Evolutionary conservation across 2,113 vertebrate species (phyloP), one percentile per base, ranked within the genome.

Genomic region (Mesembrinibis cayennensis): DNA sequence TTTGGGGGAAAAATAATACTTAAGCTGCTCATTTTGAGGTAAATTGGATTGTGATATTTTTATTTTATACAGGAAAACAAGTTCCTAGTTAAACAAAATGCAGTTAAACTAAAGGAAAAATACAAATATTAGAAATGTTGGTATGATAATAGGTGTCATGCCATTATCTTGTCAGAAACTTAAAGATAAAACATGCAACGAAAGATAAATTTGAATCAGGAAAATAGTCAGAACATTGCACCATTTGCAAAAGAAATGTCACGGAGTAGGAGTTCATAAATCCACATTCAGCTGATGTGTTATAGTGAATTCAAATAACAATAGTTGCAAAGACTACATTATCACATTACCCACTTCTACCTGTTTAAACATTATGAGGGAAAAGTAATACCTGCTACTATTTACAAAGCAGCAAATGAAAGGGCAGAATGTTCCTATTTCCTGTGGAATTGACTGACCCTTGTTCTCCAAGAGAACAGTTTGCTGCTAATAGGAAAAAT

Each of bases 401-500:
- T 95, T 95, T 95, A 85, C 66, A 82, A 91, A 91, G 65, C 62
- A 93, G 20, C 32, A 94, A 87, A 89, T 76, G 62, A 95, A 96
- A 93, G 81, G 83, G 58, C 89, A 94, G 53, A 94, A 85, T 47
- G 32, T 82, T 85, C 80, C 36, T 49, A 38, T 95, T 94, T 95
- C 77, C 85, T 77, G 53, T 40, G 81, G 76, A 96, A 89, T 56
- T 66, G 49, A 34, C 89, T 95, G 89, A 82, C 91, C 84, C 89
- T 91, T 89, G 53, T 47, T 93, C 87, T 97, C 61, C 47, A 95
- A 84, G 65, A 87, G 97, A 96, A 72, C 83, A 91, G 89, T 94
- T 97, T 95, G 83, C 70, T 87, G 87, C 70, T 96, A 97, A 97
- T 80, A 94, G 58, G 53, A 95, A 96, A 97, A 95, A 97, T 91